Conservation (phyloP, 2,888 invertebrate genomes). For the Beris chalybata region DNA sequence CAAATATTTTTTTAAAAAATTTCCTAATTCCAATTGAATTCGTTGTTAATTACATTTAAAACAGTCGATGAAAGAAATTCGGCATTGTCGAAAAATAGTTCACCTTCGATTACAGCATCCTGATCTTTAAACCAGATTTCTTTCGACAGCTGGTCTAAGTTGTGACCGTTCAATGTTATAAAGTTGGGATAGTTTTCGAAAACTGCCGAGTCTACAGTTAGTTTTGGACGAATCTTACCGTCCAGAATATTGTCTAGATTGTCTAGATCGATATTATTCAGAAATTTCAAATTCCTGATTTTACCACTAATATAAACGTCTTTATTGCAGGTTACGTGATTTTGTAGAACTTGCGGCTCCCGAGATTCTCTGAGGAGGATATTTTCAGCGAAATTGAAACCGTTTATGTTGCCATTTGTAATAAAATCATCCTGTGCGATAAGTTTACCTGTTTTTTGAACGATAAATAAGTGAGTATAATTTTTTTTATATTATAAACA, state of each 20-base stretch:
- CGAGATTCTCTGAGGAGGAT: slow-evolving; percentile 51
- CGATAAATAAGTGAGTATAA: not conserved
- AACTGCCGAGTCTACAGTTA: slow-evolving; percentile 54
- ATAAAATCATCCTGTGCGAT: slow-evolving; percentile 15
- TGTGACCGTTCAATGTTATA: slow-evolving; percentile 52
- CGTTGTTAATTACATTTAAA: slow-evolving; percentile 13
- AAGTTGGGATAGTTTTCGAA: slow-evolving; percentile 57
- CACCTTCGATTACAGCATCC: slow-evolving; percentile 46
- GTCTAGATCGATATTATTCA: slow-evolving; percentile 46
- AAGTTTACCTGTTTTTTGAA: slow-evolving; percentile 10
- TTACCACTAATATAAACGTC: slow-evolving; percentile 41
- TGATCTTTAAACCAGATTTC: slow-evolving; percentile 59
- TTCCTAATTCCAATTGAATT: not conserved
- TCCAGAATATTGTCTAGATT: slow-evolving; percentile 43
- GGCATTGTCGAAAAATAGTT: slow-evolving; percentile 30
- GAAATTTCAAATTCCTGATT: slow-evolving; percentile 42
- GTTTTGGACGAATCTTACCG: slow-evolving; percentile 39
- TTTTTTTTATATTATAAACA: not conserved
- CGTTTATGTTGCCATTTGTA: slow-evolving; percentile 50
- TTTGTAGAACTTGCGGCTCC: slow-evolving; percentile 42
- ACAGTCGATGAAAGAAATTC: slow-evolving; percentile 6
- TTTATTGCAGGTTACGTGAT: slow-evolving; percentile 41
- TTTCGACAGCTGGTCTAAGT: slow-evolving; percentile 50
- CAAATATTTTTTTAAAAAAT: slow-evolving; percentile 42
- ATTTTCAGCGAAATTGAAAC: slow-evolving; percentile 57